A percentile compares a stretch with the other conserved stretches of the same genome.
These are phyloP conservation scores for Lycodopsis pacificus DNA, from an alignment of 2,797 vertebrate species.

Conservation along the genomic window DNA sequence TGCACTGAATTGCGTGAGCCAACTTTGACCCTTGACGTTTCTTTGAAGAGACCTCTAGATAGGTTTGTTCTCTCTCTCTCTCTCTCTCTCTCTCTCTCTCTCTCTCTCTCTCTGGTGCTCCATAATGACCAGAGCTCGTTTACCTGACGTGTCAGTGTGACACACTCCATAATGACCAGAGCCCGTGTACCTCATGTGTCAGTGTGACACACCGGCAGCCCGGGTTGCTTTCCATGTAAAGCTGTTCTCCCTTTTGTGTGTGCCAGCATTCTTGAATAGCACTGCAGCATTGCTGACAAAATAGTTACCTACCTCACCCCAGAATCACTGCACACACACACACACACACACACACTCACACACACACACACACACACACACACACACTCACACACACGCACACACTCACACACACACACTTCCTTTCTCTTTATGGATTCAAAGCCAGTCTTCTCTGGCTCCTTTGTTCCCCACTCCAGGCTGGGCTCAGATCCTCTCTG, in stretches of 20 bases:
- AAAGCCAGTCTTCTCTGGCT: slow-evolving; percentile 72
- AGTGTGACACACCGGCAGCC: slow-evolving; percentile 30
- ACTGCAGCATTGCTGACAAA: slow-evolving; percentile 77
- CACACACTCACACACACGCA: slow-evolving; percentile 1
- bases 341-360: slow-evolving; percentile 12
- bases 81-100: slow-evolving; percentile 3
- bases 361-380: slow-evolving; percentile 5
- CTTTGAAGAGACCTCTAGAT: slow-evolving; percentile 66
- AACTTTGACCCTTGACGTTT: slow-evolving; percentile 78
- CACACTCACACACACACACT: slow-evolving; percentile 8
- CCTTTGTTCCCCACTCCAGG: slow-evolving; percentile 82
- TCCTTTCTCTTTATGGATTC: slow-evolving; percentile 74
- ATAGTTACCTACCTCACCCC: slow-evolving; percentile 72
- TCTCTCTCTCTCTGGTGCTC: slow-evolving; percentile 8
- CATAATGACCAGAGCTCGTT: not conserved
- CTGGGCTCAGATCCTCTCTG: slow-evolving; percentile 81
- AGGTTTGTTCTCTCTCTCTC: slow-evolving; percentile 15
- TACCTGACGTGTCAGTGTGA: slow-evolving; percentile 33
- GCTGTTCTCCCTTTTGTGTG: slow-evolving; percentile 56
- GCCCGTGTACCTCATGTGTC: not conserved
- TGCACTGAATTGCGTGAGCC: slow-evolving; percentile 74
- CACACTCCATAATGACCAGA: slow-evolving; percentile 16
- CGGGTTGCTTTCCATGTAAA: slow-evolving; percentile 39
- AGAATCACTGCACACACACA: slow-evolving; percentile 29
- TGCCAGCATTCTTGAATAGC: slow-evolving; percentile 68